Conservation (phyloP, 1,140 invertebrate species). For the Drosophila mojavensis region DNA sequence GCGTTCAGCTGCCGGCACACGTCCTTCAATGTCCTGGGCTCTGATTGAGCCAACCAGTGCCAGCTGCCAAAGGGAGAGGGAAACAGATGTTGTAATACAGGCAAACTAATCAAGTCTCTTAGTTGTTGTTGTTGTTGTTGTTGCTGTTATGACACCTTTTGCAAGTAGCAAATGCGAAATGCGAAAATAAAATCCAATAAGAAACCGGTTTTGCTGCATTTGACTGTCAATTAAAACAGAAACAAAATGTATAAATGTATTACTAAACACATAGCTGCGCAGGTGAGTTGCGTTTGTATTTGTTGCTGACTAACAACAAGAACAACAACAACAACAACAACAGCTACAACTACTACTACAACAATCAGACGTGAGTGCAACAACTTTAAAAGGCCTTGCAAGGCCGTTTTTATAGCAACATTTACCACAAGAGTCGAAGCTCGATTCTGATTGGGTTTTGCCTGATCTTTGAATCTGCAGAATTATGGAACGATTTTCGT, state of each 20-base stretch:
- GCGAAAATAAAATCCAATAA: slow-evolving; percentile 44
- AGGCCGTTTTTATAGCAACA: slow-evolving; percentile 67
- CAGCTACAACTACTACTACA: slow-evolving; percentile 21
- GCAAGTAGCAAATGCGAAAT: slow-evolving; percentile 62
- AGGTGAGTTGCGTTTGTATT: slow-evolving; percentile 22
- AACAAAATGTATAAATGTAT: slow-evolving; percentile 40
- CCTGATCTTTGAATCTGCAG: slow-evolving; percentile 16
- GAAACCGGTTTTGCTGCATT: slow-evolving; percentile 71
- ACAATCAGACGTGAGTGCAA: slow-evolving; percentile 60
- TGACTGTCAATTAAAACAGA: slow-evolving; percentile 69
- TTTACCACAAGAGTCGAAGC: slow-evolving; percentile 29
- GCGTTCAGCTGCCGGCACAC: slow-evolving; percentile 75
- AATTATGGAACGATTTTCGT: slow-evolving; percentile 30
- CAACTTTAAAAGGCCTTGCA: slow-evolving; percentile 82
- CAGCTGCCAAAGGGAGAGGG: slow-evolving; percentile 18
- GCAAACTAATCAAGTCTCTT: slow-evolving; percentile 55
- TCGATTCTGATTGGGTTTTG: slow-evolving; percentile 4
- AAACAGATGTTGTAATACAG: slow-evolving; percentile 65
- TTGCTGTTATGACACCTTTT: slow-evolving; percentile 69
- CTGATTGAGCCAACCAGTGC: slow-evolving; percentile 54
- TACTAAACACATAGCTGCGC: slow-evolving; percentile 40
- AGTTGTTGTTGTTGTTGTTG: slow-evolving; percentile 20
- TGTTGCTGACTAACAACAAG: slow-evolving; percentile 54
- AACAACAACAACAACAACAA: slow-evolving; percentile 38
- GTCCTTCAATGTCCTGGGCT: slow-evolving; percentile 38